A percentile compares a stretch with the other conserved stretches of the same genome.
Evolutionary conservation across 2,888 invertebrate species (phyloP).

Genomic region (Lymantria dispar): DNA sequence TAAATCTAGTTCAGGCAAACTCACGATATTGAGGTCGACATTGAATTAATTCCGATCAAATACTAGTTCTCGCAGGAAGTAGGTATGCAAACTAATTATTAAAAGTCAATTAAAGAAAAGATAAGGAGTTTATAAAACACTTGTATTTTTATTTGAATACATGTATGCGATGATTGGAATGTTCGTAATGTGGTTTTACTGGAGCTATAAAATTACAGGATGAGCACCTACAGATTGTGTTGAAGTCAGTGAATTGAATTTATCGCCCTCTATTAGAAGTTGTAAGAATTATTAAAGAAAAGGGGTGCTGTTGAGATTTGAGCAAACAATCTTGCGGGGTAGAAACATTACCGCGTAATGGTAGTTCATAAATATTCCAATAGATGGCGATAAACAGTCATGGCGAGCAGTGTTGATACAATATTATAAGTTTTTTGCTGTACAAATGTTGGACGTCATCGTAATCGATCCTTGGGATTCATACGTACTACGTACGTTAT

Average conservation of each 20-base stretch:
- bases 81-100: conserved; percentile 4
- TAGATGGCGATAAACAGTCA: conserved; percentile 25
- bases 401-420: conserved; percentile 15
- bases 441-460: conserved; percentile 24
- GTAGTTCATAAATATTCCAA: conserved; percentile 7
- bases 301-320: background rate
- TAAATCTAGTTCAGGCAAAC: background rate
- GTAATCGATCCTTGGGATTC: conserved; percentile 14
- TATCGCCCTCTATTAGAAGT: conserved; percentile 23
- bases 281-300: conserved; percentile 10
- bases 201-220: too few species aligned
- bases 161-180: background rate
- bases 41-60: background rate
- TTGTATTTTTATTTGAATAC: background rate
- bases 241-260: background rate
- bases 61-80: background rate
- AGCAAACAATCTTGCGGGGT: conserved; percentile 6
- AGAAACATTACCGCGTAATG: conserved; percentile 7
- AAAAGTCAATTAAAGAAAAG: background rate
- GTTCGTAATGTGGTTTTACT: background rate
- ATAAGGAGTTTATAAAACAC: background rate
- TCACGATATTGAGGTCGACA: background rate
- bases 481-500: conserved; percentile 9
- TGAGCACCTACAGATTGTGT: background rate
- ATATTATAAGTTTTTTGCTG: conserved; percentile 7